A percentile compares a stretch with the other conserved stretches of the same genome.
Evolutionary conservation across 1,140 invertebrate genomes (phyloP).

Genomic region (Mycetomoellerius zeteki): DNA sequence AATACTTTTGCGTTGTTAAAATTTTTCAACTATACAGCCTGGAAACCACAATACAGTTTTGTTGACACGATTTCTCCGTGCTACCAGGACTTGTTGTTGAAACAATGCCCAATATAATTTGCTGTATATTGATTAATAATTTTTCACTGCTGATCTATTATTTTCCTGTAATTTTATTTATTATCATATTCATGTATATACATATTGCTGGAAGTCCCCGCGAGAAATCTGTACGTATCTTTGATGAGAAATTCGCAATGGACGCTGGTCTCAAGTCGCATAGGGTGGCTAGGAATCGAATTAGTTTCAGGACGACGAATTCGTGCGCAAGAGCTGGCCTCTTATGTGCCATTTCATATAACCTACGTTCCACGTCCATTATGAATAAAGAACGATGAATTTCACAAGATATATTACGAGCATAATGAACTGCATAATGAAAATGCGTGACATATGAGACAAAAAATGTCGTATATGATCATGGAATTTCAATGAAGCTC

Average conservation of each 20-base stretch:
- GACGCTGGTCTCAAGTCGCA: conserved; percentile 1
- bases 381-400: conserved; percentile 28
- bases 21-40: conserved; percentile 18
- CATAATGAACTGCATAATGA: neutral
- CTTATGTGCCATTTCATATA: conserved; percentile 7
- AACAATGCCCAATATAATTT: conserved; percentile 35
- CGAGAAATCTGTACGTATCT: conserved; percentile 43
- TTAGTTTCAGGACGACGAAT: conserved; percentile 57
- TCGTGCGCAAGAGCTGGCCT: neutral
- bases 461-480: neutral
- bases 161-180: too few relatives aligned
- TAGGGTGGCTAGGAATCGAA: conserved; percentile 10
- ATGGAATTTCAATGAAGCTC: conserved; percentile 14
- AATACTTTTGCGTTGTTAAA: neutral
- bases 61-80: conserved; percentile 24
- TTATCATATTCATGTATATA: conserved; percentile 39
- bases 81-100: neutral
- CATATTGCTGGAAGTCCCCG: conserved; percentile 15
- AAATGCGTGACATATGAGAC: too few relatives aligned
- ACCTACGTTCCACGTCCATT: conserved; percentile 4
- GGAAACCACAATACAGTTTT: conserved; percentile 7
- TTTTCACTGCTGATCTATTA: conserved; percentile 15
- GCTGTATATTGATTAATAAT: conserved; percentile 3
- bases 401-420: neutral
- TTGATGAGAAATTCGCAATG: conserved; percentile 17